Conservation (phyloP, 2,888 invertebrate genomes). For the Bursaphelenchus okinawaensis region DNA sequence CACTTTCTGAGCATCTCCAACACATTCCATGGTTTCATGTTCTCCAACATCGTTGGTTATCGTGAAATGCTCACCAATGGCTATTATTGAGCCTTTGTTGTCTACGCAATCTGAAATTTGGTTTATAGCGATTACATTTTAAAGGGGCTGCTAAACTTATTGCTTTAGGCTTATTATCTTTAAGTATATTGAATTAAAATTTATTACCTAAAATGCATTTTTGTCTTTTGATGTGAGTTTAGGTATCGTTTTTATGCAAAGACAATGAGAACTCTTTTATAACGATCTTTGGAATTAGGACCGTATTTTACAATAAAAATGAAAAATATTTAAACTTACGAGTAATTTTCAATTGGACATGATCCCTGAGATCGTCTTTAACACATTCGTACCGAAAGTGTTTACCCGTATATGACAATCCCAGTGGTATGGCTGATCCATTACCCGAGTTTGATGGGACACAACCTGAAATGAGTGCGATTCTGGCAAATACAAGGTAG, state of each 20-base stretch:
- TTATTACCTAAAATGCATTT: too few relatives aligned
- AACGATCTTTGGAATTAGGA: too few relatives aligned
- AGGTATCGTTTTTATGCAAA: neutral
- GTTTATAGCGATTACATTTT: too few relatives aligned
- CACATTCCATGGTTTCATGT: slow-evolving; percentile 31
- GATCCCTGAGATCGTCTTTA: slow-evolving; percentile 14
- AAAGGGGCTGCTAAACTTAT: too few relatives aligned
- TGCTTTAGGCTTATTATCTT: too few relatives aligned
- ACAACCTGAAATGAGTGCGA: slow-evolving; percentile 29
- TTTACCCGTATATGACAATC: slow-evolving; percentile 17
- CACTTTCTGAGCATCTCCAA: slow-evolving; percentile 29
- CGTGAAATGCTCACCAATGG: slow-evolving; percentile 30
- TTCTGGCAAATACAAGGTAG: too few relatives aligned
- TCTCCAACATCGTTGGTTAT: slow-evolving; percentile 18
- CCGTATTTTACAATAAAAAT: too few relatives aligned
- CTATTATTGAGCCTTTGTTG: slow-evolving; percentile 25
- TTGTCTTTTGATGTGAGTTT: neutral
- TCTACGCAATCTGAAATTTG: slow-evolving; percentile 32
- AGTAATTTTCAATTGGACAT: slow-evolving; percentile 28
- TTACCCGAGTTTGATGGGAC: slow-evolving; percentile 25
- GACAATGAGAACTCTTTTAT: too few relatives aligned
- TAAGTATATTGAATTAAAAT: too few relatives aligned
- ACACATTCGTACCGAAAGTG: slow-evolving; percentile 34
- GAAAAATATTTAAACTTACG: slow-evolving; percentile 22
- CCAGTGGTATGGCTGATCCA: slow-evolving; percentile 24